These are phyloP conservation scores for Chlamydotis undulata DNA, from an alignment of 2,113 vertebrate genomes.

Conservation along the genomic window DNA sequence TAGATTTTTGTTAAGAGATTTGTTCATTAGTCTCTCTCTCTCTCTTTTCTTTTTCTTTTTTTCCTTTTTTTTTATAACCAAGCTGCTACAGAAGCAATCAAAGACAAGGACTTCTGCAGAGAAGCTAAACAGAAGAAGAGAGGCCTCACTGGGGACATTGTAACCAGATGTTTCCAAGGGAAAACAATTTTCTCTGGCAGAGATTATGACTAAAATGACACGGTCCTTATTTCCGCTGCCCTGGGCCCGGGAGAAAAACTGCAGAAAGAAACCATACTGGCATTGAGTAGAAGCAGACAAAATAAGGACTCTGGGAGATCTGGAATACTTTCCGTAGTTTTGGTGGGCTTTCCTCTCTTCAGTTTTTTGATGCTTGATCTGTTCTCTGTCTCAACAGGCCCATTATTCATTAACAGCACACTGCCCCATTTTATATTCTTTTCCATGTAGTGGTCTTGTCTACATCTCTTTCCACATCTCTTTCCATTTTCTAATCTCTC, in stretches of 20 bases:
- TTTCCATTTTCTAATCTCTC: background rate
- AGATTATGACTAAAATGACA: background rate
- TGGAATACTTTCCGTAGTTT: background rate
- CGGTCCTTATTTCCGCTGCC: background rate
- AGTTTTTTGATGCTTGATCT: background rate
- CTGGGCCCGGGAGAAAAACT: background rate
- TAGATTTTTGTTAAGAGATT: background rate
- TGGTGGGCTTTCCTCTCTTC: background rate
- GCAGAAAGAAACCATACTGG: background rate
- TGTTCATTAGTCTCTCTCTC: background rate
- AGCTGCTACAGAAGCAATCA: background rate
- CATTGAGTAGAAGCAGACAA: background rate
- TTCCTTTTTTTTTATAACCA: background rate
- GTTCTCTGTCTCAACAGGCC: background rate
- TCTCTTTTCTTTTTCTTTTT: accelerated
- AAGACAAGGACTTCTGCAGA: background rate
- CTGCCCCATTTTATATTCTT: background rate
- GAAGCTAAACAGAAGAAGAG: background rate
- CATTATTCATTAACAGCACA: background rate
- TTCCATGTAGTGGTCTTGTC: background rate
- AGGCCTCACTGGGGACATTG: background rate
- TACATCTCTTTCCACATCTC: background rate
- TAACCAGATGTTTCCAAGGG: slow-evolving; percentile 13
- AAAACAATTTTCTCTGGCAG: background rate
- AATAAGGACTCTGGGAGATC: background rate